Evolutionary conservation across 2,113 vertebrate species (phyloP).

Genomic region (Tapirus terrestris): DNA sequence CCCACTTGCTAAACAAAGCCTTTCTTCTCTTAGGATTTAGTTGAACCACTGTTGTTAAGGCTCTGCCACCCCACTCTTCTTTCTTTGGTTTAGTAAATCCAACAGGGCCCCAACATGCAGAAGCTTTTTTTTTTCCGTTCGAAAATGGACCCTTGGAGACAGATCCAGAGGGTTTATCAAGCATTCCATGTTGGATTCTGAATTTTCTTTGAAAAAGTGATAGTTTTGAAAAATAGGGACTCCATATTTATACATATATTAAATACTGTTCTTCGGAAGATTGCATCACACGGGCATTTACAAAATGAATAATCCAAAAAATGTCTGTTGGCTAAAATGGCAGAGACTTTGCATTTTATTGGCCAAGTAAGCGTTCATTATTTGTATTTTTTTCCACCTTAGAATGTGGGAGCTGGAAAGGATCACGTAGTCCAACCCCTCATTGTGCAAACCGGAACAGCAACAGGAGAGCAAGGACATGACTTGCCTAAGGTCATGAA

Average conservation of each 20-base stretch:
- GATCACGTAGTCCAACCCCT: background rate
- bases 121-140: background rate
- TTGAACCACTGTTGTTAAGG: constrained; percentile 47
- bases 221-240: constrained; percentile 58
- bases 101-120: constrained; percentile 15
- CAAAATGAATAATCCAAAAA: constrained; percentile 61
- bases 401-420: constrained; percentile 42
- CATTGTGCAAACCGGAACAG: constrained; percentile 23
- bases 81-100: constrained; percentile 61
- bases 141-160: constrained; percentile 36
- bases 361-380: constrained; percentile 35
- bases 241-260: constrained; percentile 9
- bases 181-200: background rate
- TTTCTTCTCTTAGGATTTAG: constrained; percentile 44
- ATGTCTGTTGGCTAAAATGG: constrained; percentile 56
- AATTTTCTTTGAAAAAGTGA: constrained; percentile 52
- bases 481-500: constrained; percentile 32
- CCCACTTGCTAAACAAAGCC: background rate
- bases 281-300: constrained; percentile 53
- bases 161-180: background rate
- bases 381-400: background rate
- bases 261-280: constrained; percentile 52
- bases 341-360: background rate
- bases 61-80: constrained; percentile 8
- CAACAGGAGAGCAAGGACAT: background rate